These are phyloP conservation scores for Ypsolopha scabrella DNA, from an alignment of 2,888 invertebrate species.

Conservation along the genomic window DNA sequence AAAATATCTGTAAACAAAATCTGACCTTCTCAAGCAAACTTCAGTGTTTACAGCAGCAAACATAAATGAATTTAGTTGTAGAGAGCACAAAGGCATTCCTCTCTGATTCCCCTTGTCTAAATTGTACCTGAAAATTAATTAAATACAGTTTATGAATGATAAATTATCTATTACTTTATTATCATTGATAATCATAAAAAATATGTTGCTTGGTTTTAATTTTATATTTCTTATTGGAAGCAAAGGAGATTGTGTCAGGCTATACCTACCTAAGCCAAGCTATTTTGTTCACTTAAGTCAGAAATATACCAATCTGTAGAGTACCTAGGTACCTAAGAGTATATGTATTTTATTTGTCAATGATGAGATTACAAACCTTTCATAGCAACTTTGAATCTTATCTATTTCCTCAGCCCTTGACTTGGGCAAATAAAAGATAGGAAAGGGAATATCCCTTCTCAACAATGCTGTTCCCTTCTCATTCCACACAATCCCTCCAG, in stretches of 20 bases:
- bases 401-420: conserved; percentile 63
- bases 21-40: conserved; percentile 82
- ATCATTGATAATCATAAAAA: too few relatives aligned
- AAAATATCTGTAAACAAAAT: conserved; percentile 14
- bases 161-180: too few relatives aligned
- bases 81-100: conserved; percentile 84
- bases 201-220: too few relatives aligned
- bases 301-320: too few relatives aligned
- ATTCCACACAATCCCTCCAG: conserved; percentile 85
- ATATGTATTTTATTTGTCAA: not conserved
- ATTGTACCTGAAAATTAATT: conserved; percentile 71
- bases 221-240: too few relatives aligned
- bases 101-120: conserved; percentile 72
- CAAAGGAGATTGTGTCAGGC: too few relatives aligned
- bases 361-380: conserved; percentile 33
- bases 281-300: too few relatives aligned
- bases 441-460: conserved; percentile 86
- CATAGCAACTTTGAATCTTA: conserved; percentile 72
- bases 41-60: conserved; percentile 87
- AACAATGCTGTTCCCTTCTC: conserved; percentile 80
- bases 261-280: too few relatives aligned
- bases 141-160: too few relatives aligned
- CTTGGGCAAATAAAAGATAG: conserved; percentile 81
- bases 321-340: too few relatives aligned
- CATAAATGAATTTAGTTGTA: conserved; percentile 91